phyloP scores from a whole-genome alignment of 2,113 vertebrate species.

The Cynoglossus semilaevis region DNA sequence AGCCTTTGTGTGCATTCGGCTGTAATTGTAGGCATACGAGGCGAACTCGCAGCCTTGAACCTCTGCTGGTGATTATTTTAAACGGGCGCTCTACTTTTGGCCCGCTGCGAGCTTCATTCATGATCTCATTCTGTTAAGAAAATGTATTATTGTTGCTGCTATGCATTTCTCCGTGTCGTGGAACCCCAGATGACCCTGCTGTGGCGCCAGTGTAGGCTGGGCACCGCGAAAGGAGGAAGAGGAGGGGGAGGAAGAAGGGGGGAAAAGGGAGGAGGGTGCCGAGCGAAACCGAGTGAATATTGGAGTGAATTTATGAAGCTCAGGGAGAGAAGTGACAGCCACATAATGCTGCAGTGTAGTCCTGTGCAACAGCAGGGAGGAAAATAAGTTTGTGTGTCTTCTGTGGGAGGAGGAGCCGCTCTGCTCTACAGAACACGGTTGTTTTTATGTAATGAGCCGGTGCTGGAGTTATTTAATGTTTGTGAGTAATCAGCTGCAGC shows the following conservation, averaged over 20 bases:
- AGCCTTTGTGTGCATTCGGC: constrained; percentile 29
- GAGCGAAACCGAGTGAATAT: constrained; percentile 20
- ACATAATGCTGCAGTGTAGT: constrained; percentile 11
- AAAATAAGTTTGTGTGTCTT: constrained; percentile 20
- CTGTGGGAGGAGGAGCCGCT: constrained; percentile 27
- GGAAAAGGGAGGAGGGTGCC: constrained; percentile 15
- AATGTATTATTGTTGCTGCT: constrained; percentile 56
- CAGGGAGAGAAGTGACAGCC: constrained; percentile 10
- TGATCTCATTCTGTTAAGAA: constrained; percentile 45
- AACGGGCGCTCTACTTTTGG: constrained; percentile 6
- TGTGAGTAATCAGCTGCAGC: constrained; percentile 45
- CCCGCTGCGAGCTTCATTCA: constrained; percentile 51
- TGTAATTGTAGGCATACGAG: constrained; percentile 42
- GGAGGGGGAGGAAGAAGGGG: constrained; percentile 20
- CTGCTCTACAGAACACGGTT: constrained; percentile 16
- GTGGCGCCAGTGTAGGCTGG: constrained; percentile 63
- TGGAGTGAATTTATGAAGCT: constrained; percentile 43
- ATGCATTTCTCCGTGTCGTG: constrained; percentile 45
- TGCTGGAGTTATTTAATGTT: constrained; percentile 27
- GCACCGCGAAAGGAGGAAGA: constrained; percentile 39
- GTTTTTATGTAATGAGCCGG: constrained; percentile 39
- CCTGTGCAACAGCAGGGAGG: constrained; percentile 4
- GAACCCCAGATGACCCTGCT: constrained; percentile 67
- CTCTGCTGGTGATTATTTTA: constrained; percentile 4
- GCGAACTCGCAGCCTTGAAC: constrained; percentile 36